phyloP scores from a whole-genome alignment of 1,140 invertebrate species.

The Proctacanthus coquilletti region DNA sequence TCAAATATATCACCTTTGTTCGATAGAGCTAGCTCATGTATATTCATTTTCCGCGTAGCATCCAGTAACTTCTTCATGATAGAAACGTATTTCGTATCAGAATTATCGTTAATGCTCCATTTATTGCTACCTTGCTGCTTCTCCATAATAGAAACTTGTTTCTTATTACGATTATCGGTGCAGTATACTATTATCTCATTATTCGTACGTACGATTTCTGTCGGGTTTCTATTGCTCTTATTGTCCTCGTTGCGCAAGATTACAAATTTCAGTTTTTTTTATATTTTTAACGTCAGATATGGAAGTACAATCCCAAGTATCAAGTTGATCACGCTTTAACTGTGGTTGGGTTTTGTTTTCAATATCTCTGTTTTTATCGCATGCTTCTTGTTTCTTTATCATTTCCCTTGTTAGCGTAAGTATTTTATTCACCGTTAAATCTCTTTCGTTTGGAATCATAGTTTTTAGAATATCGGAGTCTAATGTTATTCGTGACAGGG shows the following conservation, averaged over 20 bases:
- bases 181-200: conserved; percentile 1
- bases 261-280: too few relatives aligned
- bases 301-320: conserved; percentile 4
- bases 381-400: not conserved
- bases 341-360: too few relatives aligned
- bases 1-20: conserved; percentile 2
- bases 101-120: too few relatives aligned
- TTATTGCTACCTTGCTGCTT: conserved; percentile 1
- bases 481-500: conserved; percentile 5
- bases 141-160: not conserved
- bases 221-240: not conserved
- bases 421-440: not conserved
- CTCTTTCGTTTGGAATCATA: conserved; percentile 1
- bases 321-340: conserved; percentile 1
- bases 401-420: conserved; percentile 2
- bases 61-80: conserved; percentile 1
- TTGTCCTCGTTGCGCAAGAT: not conserved
- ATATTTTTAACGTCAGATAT: conserved; percentile 1
- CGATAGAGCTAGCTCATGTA: not conserved
- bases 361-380: not conserved
- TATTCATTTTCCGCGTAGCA: not conserved
- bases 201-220: not conserved
- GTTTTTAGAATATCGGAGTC: conserved; percentile 2
- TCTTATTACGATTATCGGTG: conserved; percentile 1
- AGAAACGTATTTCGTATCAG: not conserved